phyloP scores from a whole-genome alignment of 2,888 invertebrate genomes.

The Limenitis camilla region DNA sequence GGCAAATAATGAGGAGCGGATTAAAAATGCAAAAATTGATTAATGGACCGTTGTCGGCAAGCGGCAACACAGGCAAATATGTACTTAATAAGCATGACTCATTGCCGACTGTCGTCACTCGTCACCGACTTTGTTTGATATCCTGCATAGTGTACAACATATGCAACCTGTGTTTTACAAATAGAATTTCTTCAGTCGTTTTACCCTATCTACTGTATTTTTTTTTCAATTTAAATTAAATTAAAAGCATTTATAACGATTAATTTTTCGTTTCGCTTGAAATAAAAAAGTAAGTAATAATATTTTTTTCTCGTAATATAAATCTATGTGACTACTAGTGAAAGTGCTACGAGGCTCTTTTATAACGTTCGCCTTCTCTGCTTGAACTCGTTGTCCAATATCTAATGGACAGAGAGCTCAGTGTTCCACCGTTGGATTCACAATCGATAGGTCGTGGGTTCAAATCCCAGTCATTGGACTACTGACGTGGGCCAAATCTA shows the following conservation, averaged over 20 bases:
- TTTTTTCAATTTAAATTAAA: not conserved
- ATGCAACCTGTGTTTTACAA: not conserved
- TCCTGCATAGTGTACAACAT: not conserved
- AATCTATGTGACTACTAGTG: too few relatives aligned
- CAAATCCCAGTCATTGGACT: too few relatives aligned
- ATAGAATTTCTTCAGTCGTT: not conserved
- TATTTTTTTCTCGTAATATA: not conserved
- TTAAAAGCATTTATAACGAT: too few relatives aligned
- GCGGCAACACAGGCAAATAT: slow-evolving; percentile 43
- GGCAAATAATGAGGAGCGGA: slow-evolving; percentile 69
- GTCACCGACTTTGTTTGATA: slow-evolving; percentile 25
- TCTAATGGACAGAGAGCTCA: slow-evolving; percentile 8
- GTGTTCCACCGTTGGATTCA: too few relatives aligned
- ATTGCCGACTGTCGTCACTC: slow-evolving; percentile 28
- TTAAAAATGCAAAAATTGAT: slow-evolving; percentile 75
- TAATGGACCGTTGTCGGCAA: slow-evolving; percentile 56
- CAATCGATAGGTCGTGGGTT: too few relatives aligned
- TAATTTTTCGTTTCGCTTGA: too few relatives aligned
- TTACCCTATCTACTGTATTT: not conserved
- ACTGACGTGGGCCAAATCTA: slow-evolving; percentile 12
- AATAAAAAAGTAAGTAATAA: not conserved
- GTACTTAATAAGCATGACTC: slow-evolving; percentile 50
- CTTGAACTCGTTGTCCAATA: too few relatives aligned
- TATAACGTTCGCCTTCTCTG: too few relatives aligned
- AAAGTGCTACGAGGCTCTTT: too few relatives aligned